Base-by-base conservation (phyloP, 2,888 invertebrate genomes). In the Caenorhabditis sp. region DNA sequence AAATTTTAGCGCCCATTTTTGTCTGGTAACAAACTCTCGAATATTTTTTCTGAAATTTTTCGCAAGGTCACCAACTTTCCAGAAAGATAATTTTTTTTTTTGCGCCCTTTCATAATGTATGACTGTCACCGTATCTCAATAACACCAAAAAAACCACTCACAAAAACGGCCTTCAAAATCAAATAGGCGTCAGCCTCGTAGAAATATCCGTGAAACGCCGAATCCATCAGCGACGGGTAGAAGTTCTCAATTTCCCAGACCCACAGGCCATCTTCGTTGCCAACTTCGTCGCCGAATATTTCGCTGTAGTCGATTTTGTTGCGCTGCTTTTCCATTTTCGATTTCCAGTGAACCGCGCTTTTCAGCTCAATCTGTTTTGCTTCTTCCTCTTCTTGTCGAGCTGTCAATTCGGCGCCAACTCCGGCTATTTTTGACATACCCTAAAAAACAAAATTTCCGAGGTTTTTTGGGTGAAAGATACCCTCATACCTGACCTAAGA, bases 221-320 rank as follows among this genome's bases (percentile, higher is more conserved):
- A 89, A 64, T 91, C 90, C 31, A 99, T 93, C 84, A 93, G 93
- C 88, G 95, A 95, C 0, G 99, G 99, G 77, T 97, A 90, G 89
- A 99, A 99, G 89, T 99, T 99, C 89, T 99, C 99, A 75, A 99
- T 99, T 90, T 99, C 99, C 97, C 97, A 99, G 72, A 97, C 93
- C 27, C 93, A 93, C 37, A 99, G 87, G 1, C 97, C 90, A 88
- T 66, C 79, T 0, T 75, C 91, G 88, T 95, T 95, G 0, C 97
- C 97, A 0, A 95, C 94, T 75, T 89, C 95, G 81, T 95, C 81
- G 58, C 80, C 83, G 62, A 83, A 83, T 10, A 86, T 79, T 50
- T 86, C 86, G 26, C 83, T 81, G 71, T 84, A 85, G 69, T 86
- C 86, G 31, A 86, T 77, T 58, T 81, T 70, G 6, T 77, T 78